Evolutionary conservation across 2,113 vertebrate species (phyloP).

Genomic region (Sus scrofa): DNA sequence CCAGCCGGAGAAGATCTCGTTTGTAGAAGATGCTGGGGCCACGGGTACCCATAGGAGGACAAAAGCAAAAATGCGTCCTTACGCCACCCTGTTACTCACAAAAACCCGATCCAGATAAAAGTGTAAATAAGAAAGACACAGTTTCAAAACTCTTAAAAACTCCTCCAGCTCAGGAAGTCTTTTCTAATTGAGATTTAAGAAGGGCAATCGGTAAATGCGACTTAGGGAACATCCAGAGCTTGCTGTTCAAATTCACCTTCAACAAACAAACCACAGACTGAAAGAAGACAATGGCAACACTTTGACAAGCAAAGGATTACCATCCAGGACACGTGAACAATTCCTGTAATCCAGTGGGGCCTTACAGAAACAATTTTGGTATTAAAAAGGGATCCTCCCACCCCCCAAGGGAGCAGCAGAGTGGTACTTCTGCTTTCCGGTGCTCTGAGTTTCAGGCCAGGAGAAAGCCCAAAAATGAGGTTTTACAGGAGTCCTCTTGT

Average conservation of each 20-base stretch:
- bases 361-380: background rate
- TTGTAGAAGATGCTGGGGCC: background rate
- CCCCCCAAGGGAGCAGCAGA: background rate
- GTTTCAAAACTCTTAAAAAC: background rate
- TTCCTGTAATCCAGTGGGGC: background rate
- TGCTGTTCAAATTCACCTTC: background rate
- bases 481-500: background rate
- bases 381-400: background rate
- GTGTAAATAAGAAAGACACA: background rate
- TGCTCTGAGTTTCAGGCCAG: background rate
- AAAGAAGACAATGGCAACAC: background rate
- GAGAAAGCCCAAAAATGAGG: background rate
- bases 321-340: background rate
- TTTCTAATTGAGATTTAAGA: background rate
- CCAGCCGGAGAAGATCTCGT: background rate
- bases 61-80: background rate
- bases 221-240: background rate
- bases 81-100: background rate
- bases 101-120: background rate
- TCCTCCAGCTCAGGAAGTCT: background rate
- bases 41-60: background rate
- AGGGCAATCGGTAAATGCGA: background rate
- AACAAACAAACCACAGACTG: background rate
- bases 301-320: background rate
- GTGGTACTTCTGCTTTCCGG: background rate